phyloP scores from a whole-genome alignment of 2,797 vertebrate genomes.

The Macropodus opercularis region DNA sequence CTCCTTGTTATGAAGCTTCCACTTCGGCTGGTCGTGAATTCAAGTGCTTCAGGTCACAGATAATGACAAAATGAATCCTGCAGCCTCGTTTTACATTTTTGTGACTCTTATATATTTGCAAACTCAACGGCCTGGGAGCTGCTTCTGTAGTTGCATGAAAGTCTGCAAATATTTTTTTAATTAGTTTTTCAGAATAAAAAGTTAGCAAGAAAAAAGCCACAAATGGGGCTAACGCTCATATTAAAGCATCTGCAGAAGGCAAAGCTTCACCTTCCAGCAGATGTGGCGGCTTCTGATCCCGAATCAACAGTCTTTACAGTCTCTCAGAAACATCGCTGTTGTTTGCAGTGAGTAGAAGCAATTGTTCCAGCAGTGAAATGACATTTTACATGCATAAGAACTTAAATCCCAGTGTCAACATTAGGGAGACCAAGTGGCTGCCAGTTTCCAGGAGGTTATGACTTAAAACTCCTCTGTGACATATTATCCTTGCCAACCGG shows the following conservation, averaged over 20 bases:
- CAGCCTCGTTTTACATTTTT: conserved; percentile 7
- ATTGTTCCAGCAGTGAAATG: conserved; percentile 28
- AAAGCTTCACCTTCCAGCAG: no score
- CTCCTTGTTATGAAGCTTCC: conserved; percentile 25
- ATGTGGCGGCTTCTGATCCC: conserved; percentile 13
- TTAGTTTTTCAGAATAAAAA: neutral
- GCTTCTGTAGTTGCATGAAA: neutral
- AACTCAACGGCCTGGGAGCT: neutral
- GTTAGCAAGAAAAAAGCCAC: neutral
- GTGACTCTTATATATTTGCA: neutral
- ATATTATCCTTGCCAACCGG: conserved; percentile 31
- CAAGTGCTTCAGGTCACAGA: conserved; percentile 33
- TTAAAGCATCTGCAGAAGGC: neutral
- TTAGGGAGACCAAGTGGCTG: conserved; percentile 39
- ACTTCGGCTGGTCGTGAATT: conserved; percentile 20
- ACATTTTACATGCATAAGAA: conserved; percentile 44
- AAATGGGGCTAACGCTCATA: neutral
- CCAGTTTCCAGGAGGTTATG: conserved; percentile 44
- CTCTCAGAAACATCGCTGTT: neutral
- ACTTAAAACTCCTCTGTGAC: conserved; percentile 48
- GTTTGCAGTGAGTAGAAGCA: neutral
- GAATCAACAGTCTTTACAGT: conserved; percentile 15
- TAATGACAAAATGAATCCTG: conserved; percentile 43
- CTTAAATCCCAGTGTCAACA: conserved; percentile 40
- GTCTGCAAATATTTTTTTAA: neutral